A percentile compares a stretch with the other conserved stretches of the same genome.
These are phyloP conservation scores for Ceyx margarethae DNA, from an alignment of 2,113 vertebrate genomes.

Conservation along the genomic window DNA sequence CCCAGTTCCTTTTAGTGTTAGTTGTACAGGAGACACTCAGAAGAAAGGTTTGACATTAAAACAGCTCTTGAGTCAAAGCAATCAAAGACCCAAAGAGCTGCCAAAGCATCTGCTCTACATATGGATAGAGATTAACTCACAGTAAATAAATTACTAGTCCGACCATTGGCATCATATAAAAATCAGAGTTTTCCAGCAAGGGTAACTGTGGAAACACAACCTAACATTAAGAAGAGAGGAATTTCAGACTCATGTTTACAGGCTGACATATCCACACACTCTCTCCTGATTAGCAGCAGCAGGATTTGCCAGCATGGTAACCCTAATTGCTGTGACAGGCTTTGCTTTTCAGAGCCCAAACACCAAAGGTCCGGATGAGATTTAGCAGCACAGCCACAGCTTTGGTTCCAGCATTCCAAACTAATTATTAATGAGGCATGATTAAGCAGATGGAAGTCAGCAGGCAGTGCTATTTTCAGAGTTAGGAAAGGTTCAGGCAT, in stretches of 20 bases:
- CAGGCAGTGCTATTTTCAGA: not conserved
- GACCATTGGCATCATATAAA: not conserved
- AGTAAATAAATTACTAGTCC: not conserved
- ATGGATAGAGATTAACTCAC: not conserved
- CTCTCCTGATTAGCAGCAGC: not conserved
- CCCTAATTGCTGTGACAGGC: not conserved
- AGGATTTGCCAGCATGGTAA: not conserved
- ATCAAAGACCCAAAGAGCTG: not conserved
- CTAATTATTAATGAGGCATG: not conserved
- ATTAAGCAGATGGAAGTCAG: not conserved
- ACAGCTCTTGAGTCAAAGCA: not conserved
- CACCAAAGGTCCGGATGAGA: not conserved
- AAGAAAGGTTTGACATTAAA: not conserved
- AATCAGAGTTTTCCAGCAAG: not conserved
- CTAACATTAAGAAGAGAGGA: not conserved
- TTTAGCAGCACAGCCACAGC: not conserved
- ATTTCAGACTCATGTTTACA: not conserved
- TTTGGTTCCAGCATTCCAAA: not conserved
- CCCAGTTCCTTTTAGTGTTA: not conserved
- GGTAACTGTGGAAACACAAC: conserved; percentile 34
- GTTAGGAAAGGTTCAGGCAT: not conserved
- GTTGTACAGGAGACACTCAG: not conserved
- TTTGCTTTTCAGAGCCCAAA: not conserved
- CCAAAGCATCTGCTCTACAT: conserved; percentile 16
- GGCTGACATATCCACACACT: not conserved